phyloP scores from a whole-genome alignment of 2,113 vertebrate genomes.

The Donacobius atricapilla region DNA sequence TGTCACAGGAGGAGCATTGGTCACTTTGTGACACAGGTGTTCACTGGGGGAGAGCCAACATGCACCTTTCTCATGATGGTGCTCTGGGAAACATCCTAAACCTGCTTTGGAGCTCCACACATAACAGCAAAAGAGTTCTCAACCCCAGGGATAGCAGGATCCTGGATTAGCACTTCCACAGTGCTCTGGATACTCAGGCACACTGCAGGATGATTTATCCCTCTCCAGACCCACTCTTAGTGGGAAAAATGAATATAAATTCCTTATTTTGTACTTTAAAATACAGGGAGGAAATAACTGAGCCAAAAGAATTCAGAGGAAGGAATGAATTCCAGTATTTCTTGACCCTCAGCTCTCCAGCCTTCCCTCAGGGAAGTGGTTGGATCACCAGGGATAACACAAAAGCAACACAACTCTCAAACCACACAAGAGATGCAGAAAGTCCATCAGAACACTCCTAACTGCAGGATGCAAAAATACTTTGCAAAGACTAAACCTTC shows the following conservation, averaged over 20 bases:
- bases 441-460: background rate
- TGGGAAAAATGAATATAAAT: background rate
- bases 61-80: background rate
- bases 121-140: background rate
- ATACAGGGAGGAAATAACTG: background rate
- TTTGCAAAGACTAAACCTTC: background rate
- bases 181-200: background rate
- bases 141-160: background rate
- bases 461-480: background rate
- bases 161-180: background rate
- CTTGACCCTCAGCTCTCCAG: background rate
- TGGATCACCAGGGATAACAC: background rate
- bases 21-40: accelerated
- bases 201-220: background rate
- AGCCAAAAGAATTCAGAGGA: background rate
- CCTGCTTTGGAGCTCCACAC: background rate
- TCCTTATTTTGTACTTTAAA: background rate
- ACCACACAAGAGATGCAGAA: background rate
- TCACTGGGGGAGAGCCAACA: background rate
- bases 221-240: background rate
- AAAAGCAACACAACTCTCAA: background rate
- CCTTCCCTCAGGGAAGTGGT: background rate
- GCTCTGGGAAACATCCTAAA: background rate
- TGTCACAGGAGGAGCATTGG: background rate
- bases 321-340: background rate